These are phyloP conservation scores for Meiosimyza decipiens DNA, from an alignment of 2,888 invertebrate genomes.

Conservation along the genomic window DNA sequence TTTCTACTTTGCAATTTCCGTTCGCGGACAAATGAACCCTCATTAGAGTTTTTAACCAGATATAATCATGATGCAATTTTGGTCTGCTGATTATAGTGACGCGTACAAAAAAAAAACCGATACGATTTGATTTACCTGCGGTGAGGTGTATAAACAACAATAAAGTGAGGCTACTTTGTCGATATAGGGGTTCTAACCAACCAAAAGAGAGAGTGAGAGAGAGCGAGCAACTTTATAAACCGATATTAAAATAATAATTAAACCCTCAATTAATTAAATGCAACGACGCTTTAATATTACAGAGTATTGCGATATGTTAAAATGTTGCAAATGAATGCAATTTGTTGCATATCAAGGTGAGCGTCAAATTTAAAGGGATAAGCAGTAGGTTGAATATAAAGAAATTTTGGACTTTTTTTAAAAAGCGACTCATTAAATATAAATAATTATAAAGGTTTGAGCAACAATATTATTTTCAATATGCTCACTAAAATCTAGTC, in stretches of 20 bases:
- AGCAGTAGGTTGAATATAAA: too few species aligned
- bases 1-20: conserved; percentile 51
- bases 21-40: conserved; percentile 60
- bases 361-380: too few species aligned
- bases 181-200: neutral
- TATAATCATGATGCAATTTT: conserved; percentile 58
- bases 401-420: too few species aligned
- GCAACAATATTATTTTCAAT: too few species aligned
- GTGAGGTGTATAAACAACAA: too few species aligned
- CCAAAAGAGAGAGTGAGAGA: too few species aligned
- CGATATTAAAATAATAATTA: neutral
- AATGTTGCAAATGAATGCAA: too few species aligned
- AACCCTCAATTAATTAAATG: conserved; percentile 4
- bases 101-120: conserved; percentile 20
- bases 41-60: conserved; percentile 59
- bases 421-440: too few species aligned
- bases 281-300: neutral
- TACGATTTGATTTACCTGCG: conserved; percentile 3
- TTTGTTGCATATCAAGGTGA: too few species aligned
- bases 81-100: conserved; percentile 42
- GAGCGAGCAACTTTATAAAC: neutral
- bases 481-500: too few species aligned
- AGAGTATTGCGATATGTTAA: neutral
- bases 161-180: too few species aligned
- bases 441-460: too few species aligned